phyloP scores from a whole-genome alignment of 2,888 invertebrate genomes.

The Drosophila ochracea region DNA sequence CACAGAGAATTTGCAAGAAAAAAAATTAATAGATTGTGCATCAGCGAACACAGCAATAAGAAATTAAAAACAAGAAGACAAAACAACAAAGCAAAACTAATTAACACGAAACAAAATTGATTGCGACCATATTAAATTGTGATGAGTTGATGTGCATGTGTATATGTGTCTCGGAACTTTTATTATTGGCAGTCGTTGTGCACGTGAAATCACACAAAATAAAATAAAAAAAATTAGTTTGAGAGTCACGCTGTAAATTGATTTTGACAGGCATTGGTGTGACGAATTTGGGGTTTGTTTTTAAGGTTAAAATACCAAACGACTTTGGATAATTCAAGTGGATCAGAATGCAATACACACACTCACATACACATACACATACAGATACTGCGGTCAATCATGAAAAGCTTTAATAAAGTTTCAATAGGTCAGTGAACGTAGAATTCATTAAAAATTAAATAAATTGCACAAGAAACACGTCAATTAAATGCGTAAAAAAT shows the following conservation, averaged over 20 bases:
- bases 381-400: not conserved
- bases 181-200: constrained; percentile 63
- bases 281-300: not conserved
- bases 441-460: constrained; percentile 68
- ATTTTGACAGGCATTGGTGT: constrained; percentile 16
- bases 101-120: constrained; percentile 68
- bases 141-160: constrained; percentile 19
- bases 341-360: constrained; percentile 16
- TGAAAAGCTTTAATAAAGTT: constrained; percentile 19
- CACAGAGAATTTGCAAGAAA: constrained; percentile 51
- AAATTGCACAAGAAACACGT: constrained; percentile 64
- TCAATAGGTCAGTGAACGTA: constrained; percentile 69
- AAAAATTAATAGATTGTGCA: constrained; percentile 26
- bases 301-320: constrained; percentile 6
- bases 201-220: constrained; percentile 64
- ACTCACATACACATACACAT: constrained; percentile 6
- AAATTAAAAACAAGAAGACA: constrained; percentile 6
- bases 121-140: constrained; percentile 45
- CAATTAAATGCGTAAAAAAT: constrained; percentile 66
- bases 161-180: constrained; percentile 11
- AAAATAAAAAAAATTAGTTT: constrained; percentile 20
- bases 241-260: constrained; percentile 23
- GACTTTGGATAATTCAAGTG: constrained; percentile 24
- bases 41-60: constrained; percentile 37
- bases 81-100: constrained; percentile 61